Base-by-base conservation (phyloP, 2,797 vertebrate species). In the Acanthis flammea region DNA sequence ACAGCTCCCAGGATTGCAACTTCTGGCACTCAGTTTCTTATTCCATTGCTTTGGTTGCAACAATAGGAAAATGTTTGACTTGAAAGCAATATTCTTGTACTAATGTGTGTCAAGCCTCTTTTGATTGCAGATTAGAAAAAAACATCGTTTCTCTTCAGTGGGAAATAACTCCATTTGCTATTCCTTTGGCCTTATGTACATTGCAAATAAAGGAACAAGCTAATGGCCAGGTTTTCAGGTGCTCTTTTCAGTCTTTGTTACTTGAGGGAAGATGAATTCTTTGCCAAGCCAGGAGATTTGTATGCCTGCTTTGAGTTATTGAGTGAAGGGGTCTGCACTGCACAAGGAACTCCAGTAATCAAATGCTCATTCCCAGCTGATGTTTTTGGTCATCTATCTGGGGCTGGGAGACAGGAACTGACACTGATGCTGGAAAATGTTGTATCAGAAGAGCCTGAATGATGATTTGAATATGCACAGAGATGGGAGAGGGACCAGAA, bases 251-350 rank as follows among this genome's bases (percentile, higher is more conserved):
- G 50, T 80, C 21, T 53, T 75, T 13, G 33, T 63, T 88, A 90
- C 83, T 79, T 47, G 60, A 78, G 44, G 74, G 60, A 27, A 86
- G 67, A 70, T 39, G 14, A 63, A 85, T 70, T 89, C 37, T 78
- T 75, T 68, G 30, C 73, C 23, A 1, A 65, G 78, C 22, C 31
- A 44, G 37, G 71, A 88, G 81, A 91, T 79, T 51, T 68, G 65
- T 55, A 35, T 37, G 61, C 50, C 90, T 95, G 88, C 65, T 89
- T 83, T 83, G 65, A 83, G 72, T 91, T 96, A 91, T 4, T 79
- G 65, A n/a, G 50, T 76, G 53, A 16, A 24, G 80, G 77, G 35
- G 35, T 62, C 91, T 85, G 74, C 28, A 50, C 42, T 58, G 67
- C 76, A 74, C 45, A 37, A 76, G n/a, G 82, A 92, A 94, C 93